phyloP scores from a whole-genome alignment of 1,140 invertebrate genomes.

The Solen grandis region DNA sequence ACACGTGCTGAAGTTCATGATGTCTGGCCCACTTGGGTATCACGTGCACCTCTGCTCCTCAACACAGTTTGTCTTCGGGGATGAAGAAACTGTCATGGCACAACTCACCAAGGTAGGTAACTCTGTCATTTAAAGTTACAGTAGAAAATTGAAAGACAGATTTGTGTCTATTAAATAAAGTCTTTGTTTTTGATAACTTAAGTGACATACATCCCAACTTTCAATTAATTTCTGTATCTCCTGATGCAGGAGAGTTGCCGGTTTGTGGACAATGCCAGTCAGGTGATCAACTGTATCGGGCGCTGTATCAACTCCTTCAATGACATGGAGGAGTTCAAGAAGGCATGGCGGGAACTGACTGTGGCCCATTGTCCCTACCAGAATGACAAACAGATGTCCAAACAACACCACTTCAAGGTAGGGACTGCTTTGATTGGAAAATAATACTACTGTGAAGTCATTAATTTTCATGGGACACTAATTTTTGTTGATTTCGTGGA shows the following conservation, averaged over 20 bases:
- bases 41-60: slow-evolving; percentile 79
- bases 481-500: no score
- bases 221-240: slow-evolving; percentile 1
- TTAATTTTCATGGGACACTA: no score
- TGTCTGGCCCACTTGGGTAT: slow-evolving; percentile 77
- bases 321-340: slow-evolving; percentile 70
- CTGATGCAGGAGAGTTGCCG: slow-evolving; percentile 80
- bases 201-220: neutral
- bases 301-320: slow-evolving; percentile 76
- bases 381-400: slow-evolving; percentile 74
- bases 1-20: slow-evolving; percentile 79
- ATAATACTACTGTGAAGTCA: no score
- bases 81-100: slow-evolving; percentile 80
- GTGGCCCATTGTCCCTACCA: slow-evolving; percentile 76
- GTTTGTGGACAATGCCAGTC: slow-evolving; percentile 78
- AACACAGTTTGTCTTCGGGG: slow-evolving; percentile 78
- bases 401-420: slow-evolving; percentile 95
- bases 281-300: slow-evolving; percentile 75
- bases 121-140: slow-evolving; percentile 22
- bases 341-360: slow-evolving; percentile 71
- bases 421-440: no score
- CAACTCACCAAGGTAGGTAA: slow-evolving; percentile 79
- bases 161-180: neutral
- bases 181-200: neutral
- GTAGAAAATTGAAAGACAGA: no score